These are phyloP conservation scores for Hylaeus anthracinus DNA, from an alignment of 1,140 invertebrate genomes.

Conservation along the genomic window DNA sequence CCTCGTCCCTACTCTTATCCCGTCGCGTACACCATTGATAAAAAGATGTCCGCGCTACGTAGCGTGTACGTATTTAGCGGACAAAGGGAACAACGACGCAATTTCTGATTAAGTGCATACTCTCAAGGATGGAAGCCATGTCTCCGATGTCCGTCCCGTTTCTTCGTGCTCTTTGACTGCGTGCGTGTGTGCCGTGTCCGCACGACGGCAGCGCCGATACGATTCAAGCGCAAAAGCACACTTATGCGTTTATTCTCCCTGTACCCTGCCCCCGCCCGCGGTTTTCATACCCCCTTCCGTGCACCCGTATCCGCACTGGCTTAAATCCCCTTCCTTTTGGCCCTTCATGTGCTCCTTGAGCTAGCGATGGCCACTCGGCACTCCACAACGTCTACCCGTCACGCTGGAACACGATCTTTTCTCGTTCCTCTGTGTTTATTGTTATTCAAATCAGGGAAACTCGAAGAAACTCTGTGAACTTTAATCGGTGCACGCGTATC, in stretches of 20 bases:
- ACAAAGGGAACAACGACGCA: constrained; percentile 59
- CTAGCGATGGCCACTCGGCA: not conserved
- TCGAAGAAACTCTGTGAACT: too few species aligned
- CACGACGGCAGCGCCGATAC: constrained; percentile 53
- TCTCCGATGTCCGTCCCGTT: constrained; percentile 51
- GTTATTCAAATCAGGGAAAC: too few species aligned
- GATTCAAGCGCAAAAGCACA: constrained; percentile 56
- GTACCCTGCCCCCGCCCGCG: constrained; percentile 1
- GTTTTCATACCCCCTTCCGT: constrained; percentile 42
- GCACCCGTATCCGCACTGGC: constrained; percentile 42
- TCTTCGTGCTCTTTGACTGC: constrained; percentile 44
- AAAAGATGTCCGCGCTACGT: constrained; percentile 26
- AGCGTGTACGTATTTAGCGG: constrained; percentile 11
- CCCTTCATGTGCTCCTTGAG: not conserved
- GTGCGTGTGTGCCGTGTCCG: constrained; percentile 34
- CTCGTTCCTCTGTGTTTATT: too few species aligned
- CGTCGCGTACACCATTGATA: not conserved
- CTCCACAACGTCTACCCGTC: not conserved
- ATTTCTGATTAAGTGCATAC: constrained; percentile 54
- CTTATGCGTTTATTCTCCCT: constrained; percentile 45
- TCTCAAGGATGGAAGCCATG: constrained; percentile 63
- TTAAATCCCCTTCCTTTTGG: constrained; percentile 24
- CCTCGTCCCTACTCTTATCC: too few species aligned
- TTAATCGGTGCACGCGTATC: not conserved
- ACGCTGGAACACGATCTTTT: too few species aligned